phyloP scores from a whole-genome alignment of 2,113 vertebrate species.

The Eclectus roratus region DNA sequence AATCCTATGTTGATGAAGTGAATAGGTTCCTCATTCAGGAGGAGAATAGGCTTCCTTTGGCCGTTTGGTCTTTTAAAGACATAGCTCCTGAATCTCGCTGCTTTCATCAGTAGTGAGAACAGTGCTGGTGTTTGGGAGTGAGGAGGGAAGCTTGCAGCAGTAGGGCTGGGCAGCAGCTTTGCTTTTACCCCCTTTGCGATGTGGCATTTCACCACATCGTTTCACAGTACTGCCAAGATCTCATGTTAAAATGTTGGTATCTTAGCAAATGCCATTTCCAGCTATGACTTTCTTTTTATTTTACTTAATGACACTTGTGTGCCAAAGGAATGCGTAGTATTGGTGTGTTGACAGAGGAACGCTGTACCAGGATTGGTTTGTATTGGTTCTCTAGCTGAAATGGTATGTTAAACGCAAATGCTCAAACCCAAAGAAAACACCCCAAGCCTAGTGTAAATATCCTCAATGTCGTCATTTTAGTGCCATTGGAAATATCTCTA shows the following conservation, averaged over 20 bases:
- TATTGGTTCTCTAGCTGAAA: not conserved
- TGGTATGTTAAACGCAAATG: not conserved
- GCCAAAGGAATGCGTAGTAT: not conserved
- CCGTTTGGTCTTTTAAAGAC: not conserved
- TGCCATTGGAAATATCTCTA: not conserved
- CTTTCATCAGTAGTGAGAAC: not conserved
- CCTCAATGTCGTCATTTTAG: not conserved
- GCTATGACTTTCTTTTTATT: not conserved
- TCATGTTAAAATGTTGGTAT: not conserved
- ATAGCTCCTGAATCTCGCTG: not conserved
- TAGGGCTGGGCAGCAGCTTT: not conserved
- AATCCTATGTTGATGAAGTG: not conserved
- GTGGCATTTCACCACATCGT: accelerated
- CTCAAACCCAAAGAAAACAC: accelerated
- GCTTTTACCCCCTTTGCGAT: not conserved
- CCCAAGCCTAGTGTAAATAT: not conserved
- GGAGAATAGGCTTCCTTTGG: not conserved
- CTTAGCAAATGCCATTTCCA: not conserved
- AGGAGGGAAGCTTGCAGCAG: accelerated
- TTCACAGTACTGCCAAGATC: not conserved
- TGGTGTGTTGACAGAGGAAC: not conserved
- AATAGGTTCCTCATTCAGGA: not conserved
- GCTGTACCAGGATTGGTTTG: not conserved
- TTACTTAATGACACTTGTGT: not conserved
- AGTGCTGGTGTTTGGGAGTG: not conserved